These are phyloP conservation scores for Saccostrea echinata DNA, from an alignment of 1,140 invertebrate genomes.

Conservation along the genomic window DNA sequence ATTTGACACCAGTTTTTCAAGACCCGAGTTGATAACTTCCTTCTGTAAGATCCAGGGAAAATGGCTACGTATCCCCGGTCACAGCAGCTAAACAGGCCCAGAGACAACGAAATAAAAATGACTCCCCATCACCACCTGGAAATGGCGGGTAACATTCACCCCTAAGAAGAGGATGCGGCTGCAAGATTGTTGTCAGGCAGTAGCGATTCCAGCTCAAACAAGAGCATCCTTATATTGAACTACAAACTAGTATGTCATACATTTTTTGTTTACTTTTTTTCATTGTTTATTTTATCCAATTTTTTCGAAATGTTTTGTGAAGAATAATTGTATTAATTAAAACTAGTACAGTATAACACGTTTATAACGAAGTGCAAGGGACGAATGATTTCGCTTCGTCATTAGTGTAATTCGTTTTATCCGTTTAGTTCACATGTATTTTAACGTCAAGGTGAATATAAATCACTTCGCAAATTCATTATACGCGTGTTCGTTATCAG, in stretches of 20 bases:
- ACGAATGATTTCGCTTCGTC: too few species aligned
- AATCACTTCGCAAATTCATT: too few species aligned
- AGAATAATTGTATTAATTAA: too few species aligned
- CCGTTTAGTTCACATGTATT: too few species aligned
- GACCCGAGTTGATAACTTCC: background rate
- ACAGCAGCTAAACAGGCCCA: background rate
- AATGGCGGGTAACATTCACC: background rate
- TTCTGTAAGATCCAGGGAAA: background rate
- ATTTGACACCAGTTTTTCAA: background rate
- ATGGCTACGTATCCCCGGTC: background rate
- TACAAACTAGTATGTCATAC: background rate
- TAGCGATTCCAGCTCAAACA: slow-evolving; percentile 12
- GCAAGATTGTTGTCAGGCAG: background rate
- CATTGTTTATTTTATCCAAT: too few species aligned
- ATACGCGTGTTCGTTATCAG: too few species aligned
- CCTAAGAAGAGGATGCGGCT: background rate
- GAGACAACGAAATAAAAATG: background rate
- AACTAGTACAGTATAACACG: too few species aligned
- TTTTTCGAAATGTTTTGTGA: too few species aligned
- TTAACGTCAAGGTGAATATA: too few species aligned
- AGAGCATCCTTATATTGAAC: background rate
- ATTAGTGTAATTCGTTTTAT: too few species aligned
- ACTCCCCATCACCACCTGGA: background rate
- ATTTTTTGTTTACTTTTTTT: too few species aligned
- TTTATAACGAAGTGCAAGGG: too few species aligned